A percentile compares a stretch with the other conserved stretches of the same genome.
Conservation (phyloP, 2,888 invertebrate genomes). For the Hydropsyche betteni region DNA sequence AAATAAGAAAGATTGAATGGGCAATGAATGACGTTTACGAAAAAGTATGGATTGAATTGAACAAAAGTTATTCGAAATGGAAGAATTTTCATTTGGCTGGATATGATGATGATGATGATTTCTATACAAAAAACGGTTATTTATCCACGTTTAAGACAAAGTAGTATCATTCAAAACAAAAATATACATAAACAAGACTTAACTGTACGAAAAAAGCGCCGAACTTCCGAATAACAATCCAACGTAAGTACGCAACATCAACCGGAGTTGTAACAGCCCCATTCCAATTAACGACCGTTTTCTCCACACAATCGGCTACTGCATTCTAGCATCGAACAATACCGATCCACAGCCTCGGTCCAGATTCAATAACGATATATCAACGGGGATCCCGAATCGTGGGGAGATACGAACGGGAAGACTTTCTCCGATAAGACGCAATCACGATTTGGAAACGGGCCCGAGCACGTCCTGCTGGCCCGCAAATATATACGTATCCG, state of each 20-base stretch:
- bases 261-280: neutral
- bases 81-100: too few relatives aligned
- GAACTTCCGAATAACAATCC: neutral
- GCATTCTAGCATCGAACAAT: neutral
- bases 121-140: too few relatives aligned
- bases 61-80: too few relatives aligned
- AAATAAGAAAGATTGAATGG: too few relatives aligned
- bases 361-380: conserved; percentile 28
- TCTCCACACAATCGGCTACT: neutral
- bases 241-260: neutral
- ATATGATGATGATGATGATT: too few relatives aligned
- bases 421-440: conserved; percentile 42
- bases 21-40: too few relatives aligned
- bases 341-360: neutral
- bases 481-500: conserved; percentile 12
- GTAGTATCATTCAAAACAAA: too few relatives aligned
- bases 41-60: too few relatives aligned
- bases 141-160: too few relatives aligned
- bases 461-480: conserved; percentile 40
- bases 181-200: too few relatives aligned
- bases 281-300: neutral
- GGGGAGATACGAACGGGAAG: neutral
- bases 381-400: neutral
- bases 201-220: neutral
- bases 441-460: conserved; percentile 47